Evolutionary conservation across 2,888 invertebrate species (phyloP).

Genomic region (Agriopis aurantiaria): DNA sequence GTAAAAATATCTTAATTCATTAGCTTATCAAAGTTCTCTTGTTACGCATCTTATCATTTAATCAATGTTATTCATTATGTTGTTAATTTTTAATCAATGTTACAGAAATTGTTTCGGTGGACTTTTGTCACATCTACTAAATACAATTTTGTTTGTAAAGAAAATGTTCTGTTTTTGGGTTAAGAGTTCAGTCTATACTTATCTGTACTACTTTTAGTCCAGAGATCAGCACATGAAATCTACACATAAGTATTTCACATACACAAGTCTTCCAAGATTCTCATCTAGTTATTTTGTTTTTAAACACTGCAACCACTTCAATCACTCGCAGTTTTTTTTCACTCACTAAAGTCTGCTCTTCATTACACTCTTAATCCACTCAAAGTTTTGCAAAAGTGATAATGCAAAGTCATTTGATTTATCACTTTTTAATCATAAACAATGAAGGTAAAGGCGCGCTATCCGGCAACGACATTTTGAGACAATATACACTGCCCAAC

Average conservation of each 20-base stretch:
- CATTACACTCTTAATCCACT: constrained; percentile 37
- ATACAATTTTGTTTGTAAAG: not conserved
- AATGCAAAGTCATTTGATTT: constrained; percentile 84
- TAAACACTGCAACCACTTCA: constrained; percentile 6
- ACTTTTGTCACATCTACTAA: not conserved
- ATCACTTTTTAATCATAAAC: constrained; percentile 85
- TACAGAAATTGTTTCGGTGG: not conserved
- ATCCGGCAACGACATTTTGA: constrained; percentile 81
- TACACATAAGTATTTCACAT: constrained; percentile 18
- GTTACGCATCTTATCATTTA: not conserved
- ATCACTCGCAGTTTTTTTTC: constrained; percentile 27
- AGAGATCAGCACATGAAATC: constrained; percentile 6
- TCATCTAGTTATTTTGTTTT: constrained; percentile 11
- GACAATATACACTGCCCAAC: constrained; percentile 85
- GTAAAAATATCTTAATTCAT: not conserved
- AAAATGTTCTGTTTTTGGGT: not conserved
- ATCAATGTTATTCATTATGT: no score
- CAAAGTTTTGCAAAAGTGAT: constrained; percentile 62
- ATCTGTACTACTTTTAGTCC: constrained; percentile 15
- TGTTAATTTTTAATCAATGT: not conserved
- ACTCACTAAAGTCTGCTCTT: constrained; percentile 16
- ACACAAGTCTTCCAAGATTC: constrained; percentile 15
- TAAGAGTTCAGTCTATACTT: constrained; percentile 24
- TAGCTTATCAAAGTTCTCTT: not conserved
- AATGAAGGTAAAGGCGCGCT: constrained; percentile 73